phyloP scores from a whole-genome alignment of 2,113 vertebrate genomes.

The Mohoua ochrocephala region DNA sequence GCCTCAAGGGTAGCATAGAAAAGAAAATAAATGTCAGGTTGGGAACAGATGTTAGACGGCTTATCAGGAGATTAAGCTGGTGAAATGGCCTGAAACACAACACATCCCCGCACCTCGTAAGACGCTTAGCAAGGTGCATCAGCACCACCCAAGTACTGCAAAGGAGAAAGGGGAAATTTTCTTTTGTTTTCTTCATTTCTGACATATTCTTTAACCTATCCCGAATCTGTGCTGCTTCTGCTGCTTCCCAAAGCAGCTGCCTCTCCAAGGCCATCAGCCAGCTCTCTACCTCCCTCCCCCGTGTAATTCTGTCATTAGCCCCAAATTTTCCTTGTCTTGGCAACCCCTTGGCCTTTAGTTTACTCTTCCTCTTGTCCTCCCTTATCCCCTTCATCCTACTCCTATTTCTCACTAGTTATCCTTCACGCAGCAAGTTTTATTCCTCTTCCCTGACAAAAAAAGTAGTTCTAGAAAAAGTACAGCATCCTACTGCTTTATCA shows the following conservation, averaged over 20 bases:
- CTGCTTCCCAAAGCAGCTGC: background rate
- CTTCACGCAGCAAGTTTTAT: background rate
- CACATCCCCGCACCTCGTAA: background rate
- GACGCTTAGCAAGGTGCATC: background rate
- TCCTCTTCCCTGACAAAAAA: background rate
- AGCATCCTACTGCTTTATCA: background rate
- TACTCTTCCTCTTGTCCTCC: background rate
- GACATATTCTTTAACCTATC: background rate
- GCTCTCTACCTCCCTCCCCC: background rate
- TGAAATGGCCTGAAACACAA: conserved; percentile 38
- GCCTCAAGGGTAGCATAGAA: background rate
- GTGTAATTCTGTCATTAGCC: background rate
- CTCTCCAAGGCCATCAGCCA: background rate
- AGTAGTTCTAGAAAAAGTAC: background rate
- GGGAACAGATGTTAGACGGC: conserved; percentile 17
- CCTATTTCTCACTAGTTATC: background rate
- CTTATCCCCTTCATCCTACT: background rate
- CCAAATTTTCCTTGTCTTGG: background rate
- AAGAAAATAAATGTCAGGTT: conserved; percentile 23
- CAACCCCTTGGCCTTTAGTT: background rate
- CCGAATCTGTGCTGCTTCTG: background rate
- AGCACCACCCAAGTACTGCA: background rate
- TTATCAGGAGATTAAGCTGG: conserved; percentile 30
- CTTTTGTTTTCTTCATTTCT: background rate
- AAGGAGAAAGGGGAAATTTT: background rate